These are phyloP conservation scores for Euthynnus affinis DNA, from an alignment of 2,797 vertebrate genomes.

Conservation along the genomic window DNA sequence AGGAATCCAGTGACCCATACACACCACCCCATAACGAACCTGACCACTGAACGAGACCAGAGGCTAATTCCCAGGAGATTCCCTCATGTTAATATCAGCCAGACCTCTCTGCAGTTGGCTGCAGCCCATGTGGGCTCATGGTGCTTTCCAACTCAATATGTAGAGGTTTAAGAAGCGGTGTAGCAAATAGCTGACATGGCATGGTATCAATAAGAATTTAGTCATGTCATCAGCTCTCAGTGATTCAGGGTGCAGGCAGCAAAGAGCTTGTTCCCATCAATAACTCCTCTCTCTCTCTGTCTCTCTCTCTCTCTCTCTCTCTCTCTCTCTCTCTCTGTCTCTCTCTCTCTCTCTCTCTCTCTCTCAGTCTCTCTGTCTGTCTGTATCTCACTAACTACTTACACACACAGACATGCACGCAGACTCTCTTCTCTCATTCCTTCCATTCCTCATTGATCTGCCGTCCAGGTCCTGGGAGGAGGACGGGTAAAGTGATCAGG, in stretches of 20 bases:
- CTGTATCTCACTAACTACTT: conserved; percentile 33
- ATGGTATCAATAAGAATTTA: conserved; percentile 63
- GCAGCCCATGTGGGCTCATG: conserved; percentile 2
- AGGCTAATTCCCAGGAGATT: conserved; percentile 54
- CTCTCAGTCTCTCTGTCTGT: too few species aligned
- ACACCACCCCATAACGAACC: conserved; percentile 48
- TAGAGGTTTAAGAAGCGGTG: conserved; percentile 23
- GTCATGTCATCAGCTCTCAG: conserved; percentile 65
- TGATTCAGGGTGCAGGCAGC: conserved; percentile 62
- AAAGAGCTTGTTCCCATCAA: conserved; percentile 51
- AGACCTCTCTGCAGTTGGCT: conserved; percentile 49
- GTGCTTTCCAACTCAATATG: conserved; percentile 39
- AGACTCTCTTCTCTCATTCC: conserved; percentile 64
- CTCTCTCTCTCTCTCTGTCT: conserved; percentile 3
- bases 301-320: conserved; percentile 4
- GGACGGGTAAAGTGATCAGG: conserved; percentile 79
- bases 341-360: conserved; percentile 3
- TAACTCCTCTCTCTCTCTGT: conserved; percentile 41
- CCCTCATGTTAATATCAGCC: conserved; percentile 41
- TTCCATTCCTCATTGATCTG: conserved; percentile 82
- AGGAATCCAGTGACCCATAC: conserved; percentile 73
- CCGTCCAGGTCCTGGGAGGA: conserved; percentile 53
- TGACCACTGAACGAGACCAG: conserved; percentile 49
- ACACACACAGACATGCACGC: conserved; percentile 12
- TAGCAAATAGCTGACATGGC: conserved; percentile 58